Percentiles rank a stretch among this genome's conserved stretches.
Conservation (phyloP, 2,113 vertebrate genomes). For the Oxyura jamaicensis region DNA sequence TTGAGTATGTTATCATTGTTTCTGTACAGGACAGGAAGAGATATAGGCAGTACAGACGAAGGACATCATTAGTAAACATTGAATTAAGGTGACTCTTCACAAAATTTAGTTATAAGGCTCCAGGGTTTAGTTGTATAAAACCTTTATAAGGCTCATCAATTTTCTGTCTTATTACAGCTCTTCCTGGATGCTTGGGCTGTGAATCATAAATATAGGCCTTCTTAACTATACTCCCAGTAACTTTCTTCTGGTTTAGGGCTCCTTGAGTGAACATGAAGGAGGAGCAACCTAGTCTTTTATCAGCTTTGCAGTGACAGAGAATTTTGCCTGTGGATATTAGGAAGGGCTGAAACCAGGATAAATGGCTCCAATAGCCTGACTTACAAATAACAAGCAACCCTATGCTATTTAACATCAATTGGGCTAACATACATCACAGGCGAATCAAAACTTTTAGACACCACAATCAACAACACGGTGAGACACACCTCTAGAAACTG, state of each 20-base stretch:
- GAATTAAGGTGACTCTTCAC: conserved; percentile 60
- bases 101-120: conserved; percentile 53
- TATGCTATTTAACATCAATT: conserved; percentile 55
- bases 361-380: conserved; percentile 64
- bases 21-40: conserved; percentile 43
- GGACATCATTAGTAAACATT: conserved; percentile 60
- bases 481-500: conserved; percentile 9
- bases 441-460: conserved; percentile 58
- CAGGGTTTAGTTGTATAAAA: conserved; percentile 48
- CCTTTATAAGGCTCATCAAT: conserved; percentile 67
- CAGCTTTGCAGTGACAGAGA: conserved; percentile 46
- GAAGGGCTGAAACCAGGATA: conserved; percentile 60
- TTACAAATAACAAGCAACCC: conserved; percentile 51
- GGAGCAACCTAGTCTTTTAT: conserved; percentile 56
- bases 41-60: conserved; percentile 4
- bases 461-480: background rate
- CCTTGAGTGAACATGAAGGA: conserved; percentile 43
- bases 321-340: conserved; percentile 58
- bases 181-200: conserved; percentile 46
- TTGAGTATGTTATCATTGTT: background rate
- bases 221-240: conserved; percentile 6
- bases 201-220: conserved; percentile 55
- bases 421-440: conserved; percentile 21
- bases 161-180: conserved; percentile 56
- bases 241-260: conserved; percentile 35